Percentiles rank a stretch among this genome's conserved stretches.
phyloP scores from a whole-genome alignment of 2,888 invertebrate species.

The Torymus aiolomorphi region DNA sequence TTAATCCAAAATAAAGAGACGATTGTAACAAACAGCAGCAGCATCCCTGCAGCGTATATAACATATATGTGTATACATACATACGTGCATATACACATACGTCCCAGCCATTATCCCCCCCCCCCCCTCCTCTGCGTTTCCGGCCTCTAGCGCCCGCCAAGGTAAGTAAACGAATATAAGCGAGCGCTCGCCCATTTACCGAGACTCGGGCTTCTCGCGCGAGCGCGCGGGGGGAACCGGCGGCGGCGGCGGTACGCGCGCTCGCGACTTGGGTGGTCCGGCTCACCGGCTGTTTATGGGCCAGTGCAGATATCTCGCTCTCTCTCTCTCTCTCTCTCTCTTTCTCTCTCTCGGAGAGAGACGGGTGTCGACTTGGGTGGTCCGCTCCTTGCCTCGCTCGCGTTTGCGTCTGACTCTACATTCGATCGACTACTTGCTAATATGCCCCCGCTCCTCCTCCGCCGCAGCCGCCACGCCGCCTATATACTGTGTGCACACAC shows the following conservation, averaged over 20 bases:
- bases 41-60: too few relatives aligned
- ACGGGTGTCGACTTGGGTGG: too few relatives aligned
- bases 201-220: background rate
- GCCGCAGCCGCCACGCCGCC: too few relatives aligned
- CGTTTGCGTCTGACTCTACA: conserved; percentile 59
- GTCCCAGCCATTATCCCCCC: too few relatives aligned
- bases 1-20: too few relatives aligned
- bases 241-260: conserved; percentile 39
- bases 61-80: too few relatives aligned
- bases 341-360: conserved; percentile 14
- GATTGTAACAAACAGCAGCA: too few relatives aligned
- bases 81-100: too few relatives aligned
- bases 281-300: conserved; percentile 72
- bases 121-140: too few relatives aligned
- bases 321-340: conserved; percentile 43
- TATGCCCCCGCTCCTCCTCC: conserved; percentile 53
- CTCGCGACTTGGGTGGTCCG: conserved; percentile 73
- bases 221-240: background rate
- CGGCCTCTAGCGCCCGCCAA: too few relatives aligned
- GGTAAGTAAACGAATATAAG: too few relatives aligned
- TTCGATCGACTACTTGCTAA: conserved; percentile 73
- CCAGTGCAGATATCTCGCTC: conserved; percentile 60
- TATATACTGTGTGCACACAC: background rate
- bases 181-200: too few relatives aligned
- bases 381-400: background rate